phyloP scores from a whole-genome alignment of 2,113 vertebrate species.

The Corythornis vintsioides region DNA sequence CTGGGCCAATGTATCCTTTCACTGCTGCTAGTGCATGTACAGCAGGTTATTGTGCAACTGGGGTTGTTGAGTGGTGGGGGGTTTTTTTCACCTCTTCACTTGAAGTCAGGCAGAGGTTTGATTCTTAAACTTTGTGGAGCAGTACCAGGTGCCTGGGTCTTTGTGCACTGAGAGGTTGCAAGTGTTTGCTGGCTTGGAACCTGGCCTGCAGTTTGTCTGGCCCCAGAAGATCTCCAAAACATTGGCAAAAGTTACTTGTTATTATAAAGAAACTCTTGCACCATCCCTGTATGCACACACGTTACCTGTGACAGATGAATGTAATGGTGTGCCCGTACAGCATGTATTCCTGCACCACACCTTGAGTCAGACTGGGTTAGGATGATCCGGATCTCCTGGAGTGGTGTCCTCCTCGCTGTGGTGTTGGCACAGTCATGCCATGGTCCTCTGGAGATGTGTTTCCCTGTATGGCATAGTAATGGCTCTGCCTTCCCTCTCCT shows the following conservation, averaged over 20 bases:
- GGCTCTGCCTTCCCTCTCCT: neutral
- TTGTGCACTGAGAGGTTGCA: neutral
- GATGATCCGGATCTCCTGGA: neutral
- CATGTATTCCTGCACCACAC: neutral
- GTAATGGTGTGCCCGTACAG: neutral
- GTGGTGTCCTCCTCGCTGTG: fast-evolving
- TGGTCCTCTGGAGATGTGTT: neutral
- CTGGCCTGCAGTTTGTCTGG: neutral
- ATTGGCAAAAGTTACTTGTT: neutral
- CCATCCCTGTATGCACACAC: neutral
- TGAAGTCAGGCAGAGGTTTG: neutral
- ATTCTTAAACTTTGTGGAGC: neutral
- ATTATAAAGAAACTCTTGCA: neutral
- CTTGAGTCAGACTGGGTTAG: neutral
- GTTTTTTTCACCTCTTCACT: neutral
- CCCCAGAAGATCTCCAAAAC: neutral
- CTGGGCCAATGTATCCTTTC: neutral
- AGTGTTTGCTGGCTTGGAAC: neutral
- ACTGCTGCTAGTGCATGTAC: neutral
- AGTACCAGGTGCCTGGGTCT: neutral
- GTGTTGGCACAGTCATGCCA: neutral
- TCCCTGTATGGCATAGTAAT: fast-evolving
- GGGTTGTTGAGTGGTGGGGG: neutral
- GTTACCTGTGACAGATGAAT: neutral
- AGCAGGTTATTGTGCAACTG: neutral